phyloP scores from a whole-genome alignment of 2,888 invertebrate species.

The Emmelina monodactyla region DNA sequence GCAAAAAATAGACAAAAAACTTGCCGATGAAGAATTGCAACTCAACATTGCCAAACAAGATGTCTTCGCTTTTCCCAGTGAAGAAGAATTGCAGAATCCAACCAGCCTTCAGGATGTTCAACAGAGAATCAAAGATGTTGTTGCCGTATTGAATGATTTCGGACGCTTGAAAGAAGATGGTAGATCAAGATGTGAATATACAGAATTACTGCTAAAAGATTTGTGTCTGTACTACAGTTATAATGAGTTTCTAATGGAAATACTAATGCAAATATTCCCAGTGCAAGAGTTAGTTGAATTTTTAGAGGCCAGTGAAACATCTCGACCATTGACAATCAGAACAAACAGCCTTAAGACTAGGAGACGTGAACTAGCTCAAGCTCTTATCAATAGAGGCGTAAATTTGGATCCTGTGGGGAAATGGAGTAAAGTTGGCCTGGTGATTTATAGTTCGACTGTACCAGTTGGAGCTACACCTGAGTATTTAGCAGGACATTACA shows the following conservation, averaged over 20 bases:
- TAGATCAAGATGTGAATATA: conserved; percentile 82
- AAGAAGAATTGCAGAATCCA: conserved; percentile 75
- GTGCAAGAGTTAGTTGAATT: conserved; percentile 89
- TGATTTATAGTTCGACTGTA: conserved; percentile 94
- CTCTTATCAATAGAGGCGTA: conserved; percentile 94
- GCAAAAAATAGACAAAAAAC: conserved; percentile 71
- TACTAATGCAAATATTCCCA: conserved; percentile 89
- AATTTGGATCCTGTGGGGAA: conserved; percentile 98
- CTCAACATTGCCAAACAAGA: conserved; percentile 80
- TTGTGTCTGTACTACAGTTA: conserved; percentile 96
- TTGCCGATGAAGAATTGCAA: conserved; percentile 84
- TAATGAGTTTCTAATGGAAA: conserved; percentile 94
- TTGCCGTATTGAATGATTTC: conserved; percentile 83
- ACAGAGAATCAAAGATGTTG: conserved; percentile 87
- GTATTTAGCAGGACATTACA: conserved; percentile 97
- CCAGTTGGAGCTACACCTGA: conserved; percentile 99
- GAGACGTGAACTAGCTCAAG: conserved; percentile 90
- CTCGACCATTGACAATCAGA: conserved; percentile 93
- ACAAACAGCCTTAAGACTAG: conserved; percentile 95
- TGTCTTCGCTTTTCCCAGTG: conserved; percentile 80
- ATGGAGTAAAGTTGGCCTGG: conserved; percentile 98
- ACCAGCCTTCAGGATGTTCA: conserved; percentile 83
- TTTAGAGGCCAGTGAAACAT: conserved; percentile 94
- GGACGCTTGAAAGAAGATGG: conserved; percentile 71
- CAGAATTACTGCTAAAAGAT: conserved; percentile 80